Evolutionary conservation across 2,113 vertebrate species (phyloP).

Genomic region (Panurus biarmicus): DNA sequence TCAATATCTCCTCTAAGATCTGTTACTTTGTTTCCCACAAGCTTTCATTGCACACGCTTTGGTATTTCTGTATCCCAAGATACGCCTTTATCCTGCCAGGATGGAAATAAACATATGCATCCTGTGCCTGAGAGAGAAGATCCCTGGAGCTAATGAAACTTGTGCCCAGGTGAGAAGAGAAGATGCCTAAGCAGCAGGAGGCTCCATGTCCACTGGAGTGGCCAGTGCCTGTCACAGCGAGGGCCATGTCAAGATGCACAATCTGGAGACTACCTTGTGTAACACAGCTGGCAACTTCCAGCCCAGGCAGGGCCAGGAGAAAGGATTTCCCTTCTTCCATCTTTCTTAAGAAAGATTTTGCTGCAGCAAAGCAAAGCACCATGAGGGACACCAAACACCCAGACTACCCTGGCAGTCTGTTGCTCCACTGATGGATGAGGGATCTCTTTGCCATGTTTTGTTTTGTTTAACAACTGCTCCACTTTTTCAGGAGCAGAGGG

Average conservation of each 20-base stretch:
- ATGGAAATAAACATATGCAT: neutral
- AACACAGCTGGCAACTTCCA: neutral
- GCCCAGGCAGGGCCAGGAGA: neutral
- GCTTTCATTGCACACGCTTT: neutral
- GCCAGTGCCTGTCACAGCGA: neutral
- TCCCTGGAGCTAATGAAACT: neutral
- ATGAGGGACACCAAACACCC: neutral
- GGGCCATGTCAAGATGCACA: neutral
- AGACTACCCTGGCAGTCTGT: neutral
- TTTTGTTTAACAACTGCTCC: neutral
- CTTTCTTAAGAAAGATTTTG: neutral
- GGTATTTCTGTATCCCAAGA: neutral
- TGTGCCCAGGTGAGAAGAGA: neutral
- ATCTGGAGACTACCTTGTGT: neutral
- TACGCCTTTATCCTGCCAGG: neutral
- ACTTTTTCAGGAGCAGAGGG: neutral
- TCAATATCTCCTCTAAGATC: neutral
- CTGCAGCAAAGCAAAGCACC: neutral
- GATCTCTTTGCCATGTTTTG: neutral
- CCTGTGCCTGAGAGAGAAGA: neutral
- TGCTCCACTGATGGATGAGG: neutral
- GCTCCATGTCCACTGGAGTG: neutral
- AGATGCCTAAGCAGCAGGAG: neutral
- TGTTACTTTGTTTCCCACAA: neutral
- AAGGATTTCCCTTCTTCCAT: neutral